phyloP scores from a whole-genome alignment of 2,888 invertebrate species.

The Periphyllus acericola region DNA sequence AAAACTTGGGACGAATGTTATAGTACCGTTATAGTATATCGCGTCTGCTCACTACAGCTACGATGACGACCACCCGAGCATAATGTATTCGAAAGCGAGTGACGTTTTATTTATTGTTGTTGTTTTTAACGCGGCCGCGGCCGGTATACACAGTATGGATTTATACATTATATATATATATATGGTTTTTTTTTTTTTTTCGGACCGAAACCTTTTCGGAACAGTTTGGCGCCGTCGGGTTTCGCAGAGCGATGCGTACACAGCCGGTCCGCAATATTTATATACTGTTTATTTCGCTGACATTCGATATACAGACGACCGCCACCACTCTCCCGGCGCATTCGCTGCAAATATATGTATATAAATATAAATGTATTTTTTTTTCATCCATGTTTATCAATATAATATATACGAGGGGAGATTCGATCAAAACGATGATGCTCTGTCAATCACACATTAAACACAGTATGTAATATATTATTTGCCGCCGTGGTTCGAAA shows the following conservation, averaged over 20 bases:
- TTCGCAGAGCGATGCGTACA: neutral
- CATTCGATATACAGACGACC: slow-evolving; percentile 6
- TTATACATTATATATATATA: neutral
- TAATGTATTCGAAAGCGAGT: neutral
- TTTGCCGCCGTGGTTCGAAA: neutral
- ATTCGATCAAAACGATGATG: slow-evolving; percentile 19
- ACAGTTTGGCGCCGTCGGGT: slow-evolving; percentile 37
- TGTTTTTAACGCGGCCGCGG: neutral
- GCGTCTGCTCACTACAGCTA: neutral
- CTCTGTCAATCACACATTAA: slow-evolving; percentile 53
- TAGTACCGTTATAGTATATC: too few species aligned
- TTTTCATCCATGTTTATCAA: neutral
- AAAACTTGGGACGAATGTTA: too few species aligned
- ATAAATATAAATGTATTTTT: neutral
- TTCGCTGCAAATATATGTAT: too few species aligned
- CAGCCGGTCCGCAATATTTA: slow-evolving; percentile 6
- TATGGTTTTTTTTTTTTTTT: slow-evolving; percentile 8
- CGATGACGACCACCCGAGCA: neutral
- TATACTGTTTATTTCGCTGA: slow-evolving; percentile 18
- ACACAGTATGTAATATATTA: neutral
- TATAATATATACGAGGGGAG: neutral
- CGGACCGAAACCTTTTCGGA: neutral
- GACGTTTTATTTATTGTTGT: slow-evolving; percentile 19
- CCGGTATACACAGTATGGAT: neutral
- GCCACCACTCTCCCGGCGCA: neutral